phyloP scores from a whole-genome alignment of 2,888 invertebrate species.

The Melolontha melolontha region DNA sequence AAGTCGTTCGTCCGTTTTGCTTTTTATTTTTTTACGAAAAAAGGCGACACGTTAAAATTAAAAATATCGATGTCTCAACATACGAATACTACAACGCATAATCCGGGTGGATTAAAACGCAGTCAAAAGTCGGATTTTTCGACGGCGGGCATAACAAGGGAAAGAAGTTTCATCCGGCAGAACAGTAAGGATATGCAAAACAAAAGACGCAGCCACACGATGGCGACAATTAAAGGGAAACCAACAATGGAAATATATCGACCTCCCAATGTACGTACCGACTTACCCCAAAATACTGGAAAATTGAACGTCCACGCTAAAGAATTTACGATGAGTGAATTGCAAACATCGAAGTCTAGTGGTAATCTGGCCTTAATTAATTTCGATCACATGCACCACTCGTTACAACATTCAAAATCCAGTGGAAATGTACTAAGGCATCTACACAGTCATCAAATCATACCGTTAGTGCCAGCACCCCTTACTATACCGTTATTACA shows the following conservation, averaged over 20 bases:
- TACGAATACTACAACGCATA: slow-evolving; percentile 14
- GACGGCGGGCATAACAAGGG: slow-evolving; percentile 69
- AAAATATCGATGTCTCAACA: slow-evolving; percentile 42
- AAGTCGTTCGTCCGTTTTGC: slow-evolving; percentile 37
- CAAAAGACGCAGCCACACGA: slow-evolving; percentile 80
- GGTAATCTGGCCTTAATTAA: slow-evolving; percentile 58
- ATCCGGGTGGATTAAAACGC: slow-evolving; percentile 54
- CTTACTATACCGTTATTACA: slow-evolving; percentile 63
- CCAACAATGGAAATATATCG: slow-evolving; percentile 90
- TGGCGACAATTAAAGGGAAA: slow-evolving; percentile 77
- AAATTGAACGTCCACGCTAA: slow-evolving; percentile 90
- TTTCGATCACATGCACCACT: slow-evolving; percentile 55
- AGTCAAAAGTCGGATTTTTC: slow-evolving; percentile 68
- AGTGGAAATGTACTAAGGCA: slow-evolving; percentile 79
- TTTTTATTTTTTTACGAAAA: slow-evolving; percentile 25
- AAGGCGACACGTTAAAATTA: slow-evolving; percentile 37
- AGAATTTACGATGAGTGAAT: slow-evolving; percentile 86
- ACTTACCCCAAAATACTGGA: slow-evolving; percentile 59
- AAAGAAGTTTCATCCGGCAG: slow-evolving; percentile 77
- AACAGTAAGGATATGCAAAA: slow-evolving; percentile 64
- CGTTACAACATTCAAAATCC: slow-evolving; percentile 67
- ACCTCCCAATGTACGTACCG: slow-evolving; percentile 75
- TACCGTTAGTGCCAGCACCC: slow-evolving; percentile 59
- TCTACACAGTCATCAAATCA: slow-evolving; percentile 54
- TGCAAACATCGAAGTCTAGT: slow-evolving; percentile 64